Evolutionary conservation across 2,797 vertebrate genomes (phyloP).

Genomic region (Notamacropus eugenii): DNA sequence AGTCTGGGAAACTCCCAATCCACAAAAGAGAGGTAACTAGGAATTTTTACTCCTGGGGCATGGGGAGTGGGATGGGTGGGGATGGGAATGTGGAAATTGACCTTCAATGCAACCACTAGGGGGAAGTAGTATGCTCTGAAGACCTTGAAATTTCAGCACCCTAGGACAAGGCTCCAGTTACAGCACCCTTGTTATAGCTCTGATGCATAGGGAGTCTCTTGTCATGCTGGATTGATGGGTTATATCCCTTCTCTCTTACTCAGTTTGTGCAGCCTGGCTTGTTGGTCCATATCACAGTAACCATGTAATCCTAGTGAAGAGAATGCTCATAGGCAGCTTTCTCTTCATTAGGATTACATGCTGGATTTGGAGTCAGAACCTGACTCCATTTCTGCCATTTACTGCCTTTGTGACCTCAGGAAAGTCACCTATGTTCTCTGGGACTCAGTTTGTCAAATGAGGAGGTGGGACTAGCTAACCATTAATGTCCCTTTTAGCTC

Average conservation of each 20-base stretch:
- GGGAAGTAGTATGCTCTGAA: background rate
- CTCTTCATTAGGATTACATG: background rate
- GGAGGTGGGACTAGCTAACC: background rate
- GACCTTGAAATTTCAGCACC: background rate
- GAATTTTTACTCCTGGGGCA: background rate
- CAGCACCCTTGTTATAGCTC: background rate
- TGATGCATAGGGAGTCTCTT: background rate
- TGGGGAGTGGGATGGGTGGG: background rate
- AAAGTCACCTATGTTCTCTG: background rate
- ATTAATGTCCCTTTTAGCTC: background rate
- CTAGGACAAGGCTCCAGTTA: background rate
- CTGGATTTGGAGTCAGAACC: background rate
- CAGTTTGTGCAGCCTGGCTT: background rate
- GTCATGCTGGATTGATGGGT: background rate
- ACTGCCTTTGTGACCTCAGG: background rate
- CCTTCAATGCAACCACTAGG: background rate
- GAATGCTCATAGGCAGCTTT: background rate
- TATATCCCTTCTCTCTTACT: background rate
- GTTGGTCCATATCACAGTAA: background rate
- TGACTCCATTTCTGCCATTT: background rate
- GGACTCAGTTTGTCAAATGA: background rate
- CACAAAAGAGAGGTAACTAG: background rate
- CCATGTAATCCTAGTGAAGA: background rate
- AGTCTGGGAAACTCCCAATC: background rate
- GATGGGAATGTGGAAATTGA: background rate